Percentiles rank a stretch among this genome's conserved stretches.
phyloP scores from a whole-genome alignment of 92 coral and sea anemone genomes.

The Metridium senile region DNA sequence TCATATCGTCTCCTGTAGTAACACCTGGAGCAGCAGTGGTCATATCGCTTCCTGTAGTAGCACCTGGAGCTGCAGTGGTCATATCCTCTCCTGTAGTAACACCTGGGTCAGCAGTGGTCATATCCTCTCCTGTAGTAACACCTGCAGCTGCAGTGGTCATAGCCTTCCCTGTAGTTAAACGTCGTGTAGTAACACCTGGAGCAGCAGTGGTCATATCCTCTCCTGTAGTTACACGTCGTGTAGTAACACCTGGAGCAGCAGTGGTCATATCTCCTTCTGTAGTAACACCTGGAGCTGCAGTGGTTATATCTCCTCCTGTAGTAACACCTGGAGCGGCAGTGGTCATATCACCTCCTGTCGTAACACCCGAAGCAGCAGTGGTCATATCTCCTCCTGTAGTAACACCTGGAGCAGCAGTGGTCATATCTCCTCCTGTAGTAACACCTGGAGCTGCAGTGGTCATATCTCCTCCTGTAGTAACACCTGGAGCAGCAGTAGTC shows the following conservation, averaged over 20 bases:
- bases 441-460: neutral
- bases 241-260: neutral
- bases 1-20: neutral
- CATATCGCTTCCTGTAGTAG: neutral
- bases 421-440: neutral
- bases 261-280: neutral
- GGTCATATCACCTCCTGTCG: neutral
- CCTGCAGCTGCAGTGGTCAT: neutral
- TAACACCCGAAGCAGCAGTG: neutral
- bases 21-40: neutral
- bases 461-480: neutral
- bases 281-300: neutral
- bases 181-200: neutral
- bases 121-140: neutral
- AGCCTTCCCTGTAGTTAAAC: too few relatives aligned
- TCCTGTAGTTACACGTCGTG: neutral
- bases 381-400: neutral
- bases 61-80: constrained; percentile 5
- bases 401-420: neutral
- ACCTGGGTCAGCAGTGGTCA: neutral
- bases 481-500: neutral
- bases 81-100: neutral
- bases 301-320: neutral
- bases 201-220: neutral
- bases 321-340: neutral